These are phyloP conservation scores for Sciurus niger DNA, from an alignment of 2,113 vertebrate species.

Conservation along the genomic window DNA sequence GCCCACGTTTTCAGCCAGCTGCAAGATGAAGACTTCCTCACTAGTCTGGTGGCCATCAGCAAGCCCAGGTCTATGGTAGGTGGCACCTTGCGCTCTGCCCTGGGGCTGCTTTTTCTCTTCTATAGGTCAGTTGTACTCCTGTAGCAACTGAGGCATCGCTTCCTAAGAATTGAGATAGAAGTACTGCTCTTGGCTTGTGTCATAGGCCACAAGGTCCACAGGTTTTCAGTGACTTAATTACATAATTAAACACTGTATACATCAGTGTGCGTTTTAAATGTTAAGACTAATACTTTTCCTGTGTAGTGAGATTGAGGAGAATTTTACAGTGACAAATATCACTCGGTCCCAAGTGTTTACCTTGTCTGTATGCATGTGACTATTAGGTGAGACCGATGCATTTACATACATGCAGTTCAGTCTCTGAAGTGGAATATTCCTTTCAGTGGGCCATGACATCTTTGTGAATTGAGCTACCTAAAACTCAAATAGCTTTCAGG, in stretches of 20 bases:
- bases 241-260: neutral
- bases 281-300: conserved; percentile 12
- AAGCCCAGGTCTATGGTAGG: conserved; percentile 96
- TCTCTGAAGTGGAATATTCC: conserved; percentile 23
- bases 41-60: conserved; percentile 94
- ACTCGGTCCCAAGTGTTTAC: neutral
- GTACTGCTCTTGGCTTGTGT: neutral
- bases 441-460: neutral
- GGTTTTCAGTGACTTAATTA: conserved; percentile 24
- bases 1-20: conserved; percentile 97
- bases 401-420: neutral
- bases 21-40: conserved; percentile 94
- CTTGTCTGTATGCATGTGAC: neutral
- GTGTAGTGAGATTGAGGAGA: neutral
- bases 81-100: conserved; percentile 70
- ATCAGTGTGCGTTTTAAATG: neutral
- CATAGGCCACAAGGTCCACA: neutral
- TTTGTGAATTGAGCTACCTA: neutral
- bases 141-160: neutral
- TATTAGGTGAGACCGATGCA: neutral
- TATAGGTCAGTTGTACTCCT: neutral
- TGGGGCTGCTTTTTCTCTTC: neutral
- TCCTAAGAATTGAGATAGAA: neutral
- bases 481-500: conserved; percentile 53
- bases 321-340: neutral